Evolutionary conservation across 2,797 vertebrate species (phyloP).

Genomic region (Calcarius lapponicus): DNA sequence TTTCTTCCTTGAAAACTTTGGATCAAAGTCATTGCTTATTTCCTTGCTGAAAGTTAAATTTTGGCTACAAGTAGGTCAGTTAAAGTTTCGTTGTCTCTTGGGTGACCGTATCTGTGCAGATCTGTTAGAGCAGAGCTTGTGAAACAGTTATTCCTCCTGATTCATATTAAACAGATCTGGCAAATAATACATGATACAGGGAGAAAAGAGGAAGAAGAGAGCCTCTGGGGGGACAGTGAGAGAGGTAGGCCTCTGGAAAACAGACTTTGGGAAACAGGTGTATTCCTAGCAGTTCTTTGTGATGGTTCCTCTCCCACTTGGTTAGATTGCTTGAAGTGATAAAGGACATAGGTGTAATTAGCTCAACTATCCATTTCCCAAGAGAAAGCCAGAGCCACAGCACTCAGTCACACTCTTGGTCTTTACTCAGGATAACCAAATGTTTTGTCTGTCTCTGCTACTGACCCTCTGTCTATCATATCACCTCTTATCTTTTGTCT

Average conservation of each 20-base stretch:
- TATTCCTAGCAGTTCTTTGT: not conserved
- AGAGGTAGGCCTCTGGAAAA: not conserved
- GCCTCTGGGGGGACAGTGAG: not conserved
- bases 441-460: not conserved
- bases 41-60: conserved; percentile 56
- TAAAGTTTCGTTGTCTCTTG: conserved; percentile 47
- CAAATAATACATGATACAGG: not conserved
- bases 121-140: not conserved
- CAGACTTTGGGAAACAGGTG: not conserved
- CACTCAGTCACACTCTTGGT: not conserved
- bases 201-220: not conserved
- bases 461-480: not conserved
- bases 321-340: not conserved
- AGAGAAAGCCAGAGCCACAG: not conserved
- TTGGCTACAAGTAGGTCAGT: conserved; percentile 57
- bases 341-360: not conserved
- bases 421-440: not conserved
- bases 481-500: not conserved
- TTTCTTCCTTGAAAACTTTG: conserved; percentile 33
- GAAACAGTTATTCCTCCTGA: conserved; percentile 8
- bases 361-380: not conserved
- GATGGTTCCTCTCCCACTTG: not conserved
- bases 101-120: conserved; percentile 10
- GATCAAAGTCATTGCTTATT: conserved; percentile 53
- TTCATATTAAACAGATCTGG: conserved; percentile 26